phyloP scores from a whole-genome alignment of 2,797 vertebrate species.

The Salarias fasciatus region DNA sequence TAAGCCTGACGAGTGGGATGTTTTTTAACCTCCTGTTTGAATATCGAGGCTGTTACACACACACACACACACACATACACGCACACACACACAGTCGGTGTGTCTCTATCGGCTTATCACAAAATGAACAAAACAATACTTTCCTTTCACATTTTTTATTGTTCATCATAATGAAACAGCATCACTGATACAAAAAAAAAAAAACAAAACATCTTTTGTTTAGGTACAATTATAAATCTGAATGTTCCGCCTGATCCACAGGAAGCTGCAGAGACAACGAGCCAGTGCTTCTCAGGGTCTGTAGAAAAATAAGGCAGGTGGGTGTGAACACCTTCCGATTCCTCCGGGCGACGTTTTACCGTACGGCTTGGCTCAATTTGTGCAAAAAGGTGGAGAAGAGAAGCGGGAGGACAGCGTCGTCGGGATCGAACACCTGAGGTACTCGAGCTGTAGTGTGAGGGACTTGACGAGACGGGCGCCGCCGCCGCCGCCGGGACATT shows the following conservation, averaged over 20 bases:
- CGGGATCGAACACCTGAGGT: slow-evolving; percentile 62
- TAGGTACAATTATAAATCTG: slow-evolving; percentile 73
- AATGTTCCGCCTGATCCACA: slow-evolving; percentile 67
- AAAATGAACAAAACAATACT: background rate
- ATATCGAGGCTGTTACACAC: too few species aligned
- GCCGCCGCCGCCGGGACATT: too few species aligned
- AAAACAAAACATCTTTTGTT: slow-evolving; percentile 61
- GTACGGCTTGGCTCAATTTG: slow-evolving; percentile 58
- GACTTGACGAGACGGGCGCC: too few species aligned
- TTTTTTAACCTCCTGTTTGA: background rate
- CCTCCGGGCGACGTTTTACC: too few species aligned
- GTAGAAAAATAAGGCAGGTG: slow-evolving; percentile 57
- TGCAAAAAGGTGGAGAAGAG: slow-evolving; percentile 42
- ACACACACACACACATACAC: too few species aligned
- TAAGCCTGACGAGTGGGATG: slow-evolving; percentile 18
- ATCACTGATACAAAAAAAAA: slow-evolving; percentile 80
- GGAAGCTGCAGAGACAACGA: slow-evolving; percentile 47
- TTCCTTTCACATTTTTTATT: slow-evolving; percentile 81
- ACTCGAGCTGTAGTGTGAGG: slow-evolving; percentile 44
- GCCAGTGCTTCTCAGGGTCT: slow-evolving; percentile 52
- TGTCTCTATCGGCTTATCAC: too few species aligned
- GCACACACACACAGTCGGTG: too few species aligned
- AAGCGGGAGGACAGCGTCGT: slow-evolving; percentile 27
- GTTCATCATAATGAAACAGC: slow-evolving; percentile 78
- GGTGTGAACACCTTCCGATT: too few species aligned